Evolutionary conservation across 2,888 invertebrate genomes (phyloP), one percentile per base, ranked within the genome.

Genomic region (Eurytoma adleriae): DNA sequence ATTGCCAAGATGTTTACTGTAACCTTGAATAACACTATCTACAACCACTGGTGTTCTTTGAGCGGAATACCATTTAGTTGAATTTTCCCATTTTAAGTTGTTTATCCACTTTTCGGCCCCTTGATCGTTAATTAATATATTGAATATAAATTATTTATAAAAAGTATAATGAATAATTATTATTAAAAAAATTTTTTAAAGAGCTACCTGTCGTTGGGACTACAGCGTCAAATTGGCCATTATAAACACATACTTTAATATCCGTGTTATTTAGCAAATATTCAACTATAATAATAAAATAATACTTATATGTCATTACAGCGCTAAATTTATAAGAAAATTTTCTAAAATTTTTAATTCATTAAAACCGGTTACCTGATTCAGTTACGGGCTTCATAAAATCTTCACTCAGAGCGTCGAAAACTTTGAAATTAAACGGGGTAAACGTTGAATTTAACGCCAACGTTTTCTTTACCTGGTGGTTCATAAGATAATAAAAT

Each of bases 381-480:
- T 94, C 91, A 3, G 94, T 93, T 30, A 94, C 96, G 0, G 96
- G 96, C 88, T 94, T 96, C 96, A 96, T 96, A 87, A 96, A 96
- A 88, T 96, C 96, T 13, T 85, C 48, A 7, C 3, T 10, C 3
- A 64, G 40, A 5, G 18, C 64, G 7, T 2, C 0, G 5, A n/a
- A 12, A n/a, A 64, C 18, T 18, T 64, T 13, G 2, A 18, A n/a
- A 18, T 40, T 64, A 1, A 48, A 10, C n/a, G 24, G 3, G 14
- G 24, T 27, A 13, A 61, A 54, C 14, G 54, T 24, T 24, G 68
- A 27, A 10, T 48, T 68, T 54, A 62, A 62, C 24, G 10, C n/a
- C 13, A 62, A 20, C 3, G 62, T n/a, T 4, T 16, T 62, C 30
- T 62, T 62, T 4, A 62, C 16, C 30, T 62, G 62, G n/a, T 62